phyloP scores from a whole-genome alignment of 2,797 vertebrate genomes.

The Epinephelus awoara region DNA sequence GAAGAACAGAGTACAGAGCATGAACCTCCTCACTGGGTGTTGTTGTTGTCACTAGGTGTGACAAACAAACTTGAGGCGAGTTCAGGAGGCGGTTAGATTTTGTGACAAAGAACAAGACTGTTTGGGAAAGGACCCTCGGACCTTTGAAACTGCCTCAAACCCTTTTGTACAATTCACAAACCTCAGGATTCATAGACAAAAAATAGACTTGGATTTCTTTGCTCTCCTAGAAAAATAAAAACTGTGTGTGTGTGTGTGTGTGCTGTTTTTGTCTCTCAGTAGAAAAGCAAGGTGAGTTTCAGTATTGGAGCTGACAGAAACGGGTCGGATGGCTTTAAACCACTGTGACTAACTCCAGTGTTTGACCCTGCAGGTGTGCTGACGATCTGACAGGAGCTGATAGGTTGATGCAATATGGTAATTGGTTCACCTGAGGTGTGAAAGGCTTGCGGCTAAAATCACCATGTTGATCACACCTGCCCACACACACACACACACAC shows the following conservation, averaged over 20 bases:
- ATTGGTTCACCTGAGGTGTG: constrained; percentile 70
- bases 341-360: constrained; percentile 32
- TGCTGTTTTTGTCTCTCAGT: background rate
- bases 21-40: background rate
- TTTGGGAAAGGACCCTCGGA: constrained; percentile 16
- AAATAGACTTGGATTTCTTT: background rate
- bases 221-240: background rate
- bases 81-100: background rate
- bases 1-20: background rate
- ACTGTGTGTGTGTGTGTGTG: background rate
- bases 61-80: background rate
- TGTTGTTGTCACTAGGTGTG: background rate
- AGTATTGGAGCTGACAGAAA: constrained; percentile 59
- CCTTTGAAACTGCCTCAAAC: constrained; percentile 4
- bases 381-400: constrained; percentile 55
- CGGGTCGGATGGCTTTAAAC: constrained; percentile 45
- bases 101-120: constrained; percentile 1
- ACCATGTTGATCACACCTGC: constrained; percentile 45
- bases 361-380: constrained; percentile 53
- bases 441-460: constrained; percentile 44
- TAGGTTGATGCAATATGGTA: constrained; percentile 70
- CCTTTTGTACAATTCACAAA: background rate
- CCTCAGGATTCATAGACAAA: constrained; percentile 3
- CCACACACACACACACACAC: constrained; percentile 30
- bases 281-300: constrained; percentile 5